phyloP scores from a whole-genome alignment of 1,140 invertebrate genomes.

The Drosophila pectinifera region DNA sequence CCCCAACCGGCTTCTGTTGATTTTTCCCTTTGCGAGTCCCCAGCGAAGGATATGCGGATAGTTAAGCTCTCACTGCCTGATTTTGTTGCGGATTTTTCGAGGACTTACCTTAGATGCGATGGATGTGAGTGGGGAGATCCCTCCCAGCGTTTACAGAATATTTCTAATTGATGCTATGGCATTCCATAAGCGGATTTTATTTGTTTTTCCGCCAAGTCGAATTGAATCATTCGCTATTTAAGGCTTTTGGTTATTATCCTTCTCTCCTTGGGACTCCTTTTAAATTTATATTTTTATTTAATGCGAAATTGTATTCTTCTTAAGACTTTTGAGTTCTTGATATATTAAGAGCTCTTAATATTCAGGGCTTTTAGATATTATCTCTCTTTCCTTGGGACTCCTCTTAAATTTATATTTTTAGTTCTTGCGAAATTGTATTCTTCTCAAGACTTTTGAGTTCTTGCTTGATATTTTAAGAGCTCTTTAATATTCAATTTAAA shows the following conservation, averaged over 20 bases:
- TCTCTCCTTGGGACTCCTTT: not conserved
- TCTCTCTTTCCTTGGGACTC: not conserved
- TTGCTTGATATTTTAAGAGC: too few species aligned
- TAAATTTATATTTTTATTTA: not conserved
- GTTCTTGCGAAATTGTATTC: too few species aligned
- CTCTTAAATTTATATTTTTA: not conserved
- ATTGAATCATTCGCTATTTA: slow-evolving; percentile 6
- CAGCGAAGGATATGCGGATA: slow-evolving; percentile 21
- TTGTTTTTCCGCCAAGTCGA: slow-evolving; percentile 58
- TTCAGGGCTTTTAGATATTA: too few species aligned
- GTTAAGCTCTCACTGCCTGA: slow-evolving; percentile 46
- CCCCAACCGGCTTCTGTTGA: slow-evolving; percentile 60
- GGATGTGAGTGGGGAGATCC: not conserved
- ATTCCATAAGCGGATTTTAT: slow-evolving; percentile 66
- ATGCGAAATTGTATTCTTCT: not conserved
- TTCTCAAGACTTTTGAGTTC: not conserved
- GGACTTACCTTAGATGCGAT: slow-evolving; percentile 24
- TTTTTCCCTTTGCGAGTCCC: slow-evolving; percentile 54
- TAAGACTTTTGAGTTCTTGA: not conserved
- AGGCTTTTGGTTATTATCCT: slow-evolving; percentile 12
- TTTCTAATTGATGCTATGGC: slow-evolving; percentile 66
- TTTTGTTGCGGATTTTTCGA: slow-evolving; percentile 50
- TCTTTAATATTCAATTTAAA: too few species aligned
- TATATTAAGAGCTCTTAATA: too few species aligned
- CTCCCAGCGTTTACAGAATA: slow-evolving; percentile 37